Percentiles rank a stretch among this genome's conserved stretches.
These are phyloP conservation scores for Nomada lathburiana DNA, from an alignment of 2,888 invertebrate species.

Conservation along the genomic window DNA sequence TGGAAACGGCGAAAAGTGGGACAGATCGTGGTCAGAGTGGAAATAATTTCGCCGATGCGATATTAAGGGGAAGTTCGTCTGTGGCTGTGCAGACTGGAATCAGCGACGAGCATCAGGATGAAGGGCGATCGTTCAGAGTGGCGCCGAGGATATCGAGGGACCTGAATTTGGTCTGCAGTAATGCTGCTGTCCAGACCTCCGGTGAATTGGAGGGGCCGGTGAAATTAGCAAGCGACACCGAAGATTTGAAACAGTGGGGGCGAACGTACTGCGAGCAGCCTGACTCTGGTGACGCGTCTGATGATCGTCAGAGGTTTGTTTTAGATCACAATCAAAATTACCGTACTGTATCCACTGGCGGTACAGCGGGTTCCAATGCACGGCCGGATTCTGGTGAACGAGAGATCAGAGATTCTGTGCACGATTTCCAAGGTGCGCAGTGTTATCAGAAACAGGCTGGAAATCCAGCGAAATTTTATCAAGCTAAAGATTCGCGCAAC, in stretches of 20 bases:
- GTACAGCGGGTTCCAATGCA: background rate
- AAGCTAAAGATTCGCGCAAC: background rate
- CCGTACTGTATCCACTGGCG: slow-evolving; percentile 5
- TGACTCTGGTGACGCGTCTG: background rate
- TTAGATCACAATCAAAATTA: slow-evolving; percentile 63
- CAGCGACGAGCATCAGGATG: slow-evolving; percentile 48
- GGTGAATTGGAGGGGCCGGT: slow-evolving; percentile 8
- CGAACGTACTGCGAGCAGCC: background rate
- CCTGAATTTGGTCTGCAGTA: slow-evolving; percentile 48
- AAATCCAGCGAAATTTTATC: slow-evolving; percentile 2
- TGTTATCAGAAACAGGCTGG: background rate
- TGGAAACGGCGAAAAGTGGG: background rate
- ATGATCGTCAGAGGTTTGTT: slow-evolving; percentile 32
- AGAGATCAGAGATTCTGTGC: background rate
- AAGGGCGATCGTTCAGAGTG: slow-evolving; percentile 59
- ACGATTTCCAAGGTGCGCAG: background rate
- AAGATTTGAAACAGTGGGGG: slow-evolving; percentile 44
- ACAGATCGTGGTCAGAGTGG: slow-evolving; percentile 12
- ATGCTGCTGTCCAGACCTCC: slow-evolving; percentile 72
- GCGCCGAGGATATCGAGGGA: slow-evolving; percentile 46
- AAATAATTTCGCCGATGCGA: slow-evolving; percentile 40
- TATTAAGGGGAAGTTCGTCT: slow-evolving; percentile 59
- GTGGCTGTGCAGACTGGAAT: slow-evolving; percentile 66
- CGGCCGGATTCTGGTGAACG: background rate
- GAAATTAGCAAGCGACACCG: slow-evolving; percentile 1